Base-by-base conservation (phyloP, 2,113 vertebrate genomes). In the Burhinus oedicnemus region DNA sequence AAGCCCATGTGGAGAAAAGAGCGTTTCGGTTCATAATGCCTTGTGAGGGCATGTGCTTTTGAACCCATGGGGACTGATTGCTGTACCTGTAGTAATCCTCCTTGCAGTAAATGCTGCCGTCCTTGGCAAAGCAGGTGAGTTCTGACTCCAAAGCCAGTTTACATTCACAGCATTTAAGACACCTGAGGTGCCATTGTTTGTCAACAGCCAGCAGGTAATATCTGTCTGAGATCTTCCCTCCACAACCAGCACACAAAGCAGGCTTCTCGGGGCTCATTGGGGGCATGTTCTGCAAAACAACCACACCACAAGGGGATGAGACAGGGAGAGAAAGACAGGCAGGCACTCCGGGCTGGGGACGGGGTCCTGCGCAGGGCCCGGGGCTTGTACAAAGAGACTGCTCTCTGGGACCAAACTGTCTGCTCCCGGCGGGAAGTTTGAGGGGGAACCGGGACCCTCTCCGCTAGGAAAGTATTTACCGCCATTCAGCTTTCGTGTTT, bases 51-150 rank as follows among this genome's bases (percentile, higher is more conserved):
- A 10, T 3, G 54, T 55, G 78, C 70, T 55, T 77, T 70, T 36
- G 79, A 44, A 96, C 83, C 70, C 70, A 49, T 18, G 52, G 82
- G 87, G 93, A 51, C 87, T 70, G 84, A 34, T 70, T 80, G 91
- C 92, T 96, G 97, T 99, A 99, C 99, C 99, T 99, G 99, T 99
- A 99, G 93, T 99, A 99, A 98, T 99, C 99, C 98, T 99, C 99
- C 98, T 99, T 99, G 98, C 99, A 99, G 98, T 99, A 99, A 98
- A 99, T 99, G 98, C 99, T 99, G 83, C 99, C 99, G 98, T 99
- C 99, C 99, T 99, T 99, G 97, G 99, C 99, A 98, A 99, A 99
- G 98, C 99, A 99, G 97, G 99, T 99, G 96, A 99, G 99, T 97
- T 99, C 99, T 52, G 99, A 99, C 98, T 99, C 99, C 94, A 99